Percentiles rank a stretch among this genome's conserved stretches.
These are phyloP conservation scores for Dryococelus australis DNA, from an alignment of 2,888 invertebrate species.

Conservation along the genomic window DNA sequence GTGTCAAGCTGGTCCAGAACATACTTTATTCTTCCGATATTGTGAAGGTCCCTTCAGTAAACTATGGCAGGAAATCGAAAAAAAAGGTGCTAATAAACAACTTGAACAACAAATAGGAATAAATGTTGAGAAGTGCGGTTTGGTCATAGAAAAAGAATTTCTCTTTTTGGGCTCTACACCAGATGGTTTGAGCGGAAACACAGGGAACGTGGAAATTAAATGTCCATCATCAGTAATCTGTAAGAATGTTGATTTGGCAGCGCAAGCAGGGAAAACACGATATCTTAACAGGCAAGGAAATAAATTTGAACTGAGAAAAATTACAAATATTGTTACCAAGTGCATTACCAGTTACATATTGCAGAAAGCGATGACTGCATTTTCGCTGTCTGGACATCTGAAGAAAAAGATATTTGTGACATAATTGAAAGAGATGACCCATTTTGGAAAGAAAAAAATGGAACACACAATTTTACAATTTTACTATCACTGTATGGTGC, in stretches of 20 bases:
- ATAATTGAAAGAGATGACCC: slow-evolving; percentile 19
- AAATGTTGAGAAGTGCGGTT: slow-evolving; percentile 46
- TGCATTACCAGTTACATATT: slow-evolving; percentile 37
- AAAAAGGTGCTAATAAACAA: slow-evolving; percentile 40
- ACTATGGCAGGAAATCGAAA: slow-evolving; percentile 46
- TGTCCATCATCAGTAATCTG: slow-evolving; percentile 36
- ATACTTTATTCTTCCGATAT: background rate
- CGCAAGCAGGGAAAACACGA: slow-evolving; percentile 28
- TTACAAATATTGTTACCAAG: slow-evolving; percentile 25
- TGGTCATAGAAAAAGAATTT: too few species aligned
- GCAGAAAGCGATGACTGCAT: slow-evolving; percentile 24
- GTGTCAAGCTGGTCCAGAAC: background rate
- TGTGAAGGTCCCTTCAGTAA: slow-evolving; percentile 33
- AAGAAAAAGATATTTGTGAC: background rate
- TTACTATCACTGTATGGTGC: background rate
- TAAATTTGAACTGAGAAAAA: background rate
- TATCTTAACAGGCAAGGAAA: background rate
- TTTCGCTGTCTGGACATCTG: slow-evolving; percentile 21
- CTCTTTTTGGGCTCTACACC: too few species aligned
- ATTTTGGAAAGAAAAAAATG: slow-evolving; percentile 18
- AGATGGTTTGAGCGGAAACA: slow-evolving; percentile 38
- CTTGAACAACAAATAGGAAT: slow-evolving; percentile 35
- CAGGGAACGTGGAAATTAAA: slow-evolving; percentile 47
- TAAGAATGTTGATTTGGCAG: slow-evolving; percentile 35
- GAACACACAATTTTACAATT: background rate